Base-by-base conservation (phyloP, 2,888 invertebrate genomes). In the Augochlorella aurata region DNA sequence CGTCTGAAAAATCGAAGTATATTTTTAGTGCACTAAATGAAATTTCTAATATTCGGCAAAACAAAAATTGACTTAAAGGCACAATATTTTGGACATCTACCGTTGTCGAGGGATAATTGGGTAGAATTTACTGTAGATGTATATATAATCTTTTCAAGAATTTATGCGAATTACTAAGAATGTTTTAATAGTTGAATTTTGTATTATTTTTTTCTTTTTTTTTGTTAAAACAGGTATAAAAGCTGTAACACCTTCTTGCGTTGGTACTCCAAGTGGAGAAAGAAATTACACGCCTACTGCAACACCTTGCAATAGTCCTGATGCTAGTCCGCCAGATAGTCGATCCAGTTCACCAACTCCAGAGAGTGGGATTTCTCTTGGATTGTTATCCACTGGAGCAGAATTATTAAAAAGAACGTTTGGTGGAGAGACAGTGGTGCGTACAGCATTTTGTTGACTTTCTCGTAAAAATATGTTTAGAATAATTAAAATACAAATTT, bases 241-340 rank as follows among this genome's bases (percentile, higher is more conserved):
- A 71, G 96, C 96, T 18, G 96, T 95, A 0, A 96, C 96, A n/a
- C 96, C 96, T 8, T 96, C 96, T 66, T 95, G 95, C 63, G 93
- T 95, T 0, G 95, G 95, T 86, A 95, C 96, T 7, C 96, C 97
- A 10, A 95, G 95, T 65, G 96, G 95, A 47, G 94, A 94, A 2
- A 95, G 95, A 85, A 96, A 95, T 91, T 97, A 95, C 93, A 95
- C 97, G 10, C 97, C 97, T 5, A 98, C 98, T 0, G 97, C 97
- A 10, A 98, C 98, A 9, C 98, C 98, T 1, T 97, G 97, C 91
- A 98, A 98, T 93, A 97, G 97, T 91, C 98, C 98, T 1, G 96
- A 96, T 88, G 95, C 95, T 61, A 94, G 96, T 49, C 96, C 96
- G 0, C 95, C 95, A 0, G 93, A 94, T 1, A 94, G 95, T 0